Conservation (phyloP, 2,797 vertebrate genomes). For the Acrossocheilus wenchowensis region DNA sequence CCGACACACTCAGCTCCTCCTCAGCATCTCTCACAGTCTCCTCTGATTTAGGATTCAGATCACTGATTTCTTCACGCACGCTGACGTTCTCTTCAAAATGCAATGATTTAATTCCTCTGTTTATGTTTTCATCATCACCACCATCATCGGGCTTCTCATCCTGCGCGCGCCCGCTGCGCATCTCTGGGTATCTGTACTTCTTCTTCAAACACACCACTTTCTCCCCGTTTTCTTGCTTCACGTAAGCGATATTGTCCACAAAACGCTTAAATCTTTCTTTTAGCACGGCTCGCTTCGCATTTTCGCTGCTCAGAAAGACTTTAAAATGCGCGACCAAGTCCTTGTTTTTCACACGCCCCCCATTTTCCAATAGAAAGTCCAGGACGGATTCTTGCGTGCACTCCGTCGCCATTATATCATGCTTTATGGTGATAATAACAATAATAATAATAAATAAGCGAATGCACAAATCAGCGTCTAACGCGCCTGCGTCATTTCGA, state of each 20-base stretch:
- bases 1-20: slow-evolving; percentile 33
- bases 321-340: slow-evolving; percentile 89
- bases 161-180: slow-evolving; percentile 62
- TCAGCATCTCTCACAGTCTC: not conserved
- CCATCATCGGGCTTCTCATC: slow-evolving; percentile 70
- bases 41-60: not conserved
- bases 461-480: slow-evolving; percentile 8
- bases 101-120: not conserved
- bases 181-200: slow-evolving; percentile 67
- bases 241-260: slow-evolving; percentile 84
- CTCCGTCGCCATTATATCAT: slow-evolving; percentile 74
- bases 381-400: slow-evolving; percentile 80
- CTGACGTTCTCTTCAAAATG: not conserved
- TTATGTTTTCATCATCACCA: not conserved
- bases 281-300: slow-evolving; percentile 69
- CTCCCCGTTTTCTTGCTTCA: slow-evolving; percentile 82
- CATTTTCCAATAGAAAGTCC: slow-evolving; percentile 81
- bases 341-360: slow-evolving; percentile 85
- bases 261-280: slow-evolving; percentile 78
- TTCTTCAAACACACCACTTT: slow-evolving; percentile 85
- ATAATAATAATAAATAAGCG: not conserved
- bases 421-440: slow-evolving; percentile 17
- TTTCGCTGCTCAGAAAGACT: slow-evolving; percentile 68
- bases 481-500: slow-evolving; percentile 40
- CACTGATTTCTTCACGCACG: not conserved